Percentiles rank a stretch among this genome's conserved stretches.
phyloP scores from a whole-genome alignment of 1,140 invertebrate genomes.

The Temnothorax longispinosus region DNA sequence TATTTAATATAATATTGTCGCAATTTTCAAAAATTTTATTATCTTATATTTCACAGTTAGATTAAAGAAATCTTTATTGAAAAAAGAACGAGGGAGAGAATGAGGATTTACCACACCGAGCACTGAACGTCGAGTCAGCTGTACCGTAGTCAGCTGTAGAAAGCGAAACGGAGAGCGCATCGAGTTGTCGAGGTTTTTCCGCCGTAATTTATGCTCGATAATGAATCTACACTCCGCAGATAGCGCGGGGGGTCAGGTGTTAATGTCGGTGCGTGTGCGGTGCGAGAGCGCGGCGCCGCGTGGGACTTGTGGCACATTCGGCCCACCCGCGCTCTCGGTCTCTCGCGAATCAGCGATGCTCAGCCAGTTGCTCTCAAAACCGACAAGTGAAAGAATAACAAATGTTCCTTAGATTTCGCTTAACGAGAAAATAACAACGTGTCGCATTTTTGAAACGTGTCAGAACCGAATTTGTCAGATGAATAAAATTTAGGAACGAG shows the following conservation, averaged over 20 bases:
- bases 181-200: constrained; percentile 76
- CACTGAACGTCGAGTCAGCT: not conserved
- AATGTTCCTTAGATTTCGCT: not conserved
- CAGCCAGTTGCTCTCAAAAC: constrained; percentile 34
- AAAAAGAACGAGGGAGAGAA: not conserved
- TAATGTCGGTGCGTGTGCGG: constrained; percentile 81
- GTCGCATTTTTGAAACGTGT: not conserved
- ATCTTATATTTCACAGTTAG: not conserved
- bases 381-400: not conserved
- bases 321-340: constrained; percentile 77
- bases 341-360: constrained; percentile 69
- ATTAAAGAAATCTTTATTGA: not conserved
- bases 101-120: not conserved
- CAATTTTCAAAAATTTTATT: not conserved
- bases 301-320: constrained; percentile 78
- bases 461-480: not conserved
- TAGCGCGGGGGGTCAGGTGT: constrained; percentile 80
- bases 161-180: constrained; percentile 72
- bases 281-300: constrained; percentile 75
- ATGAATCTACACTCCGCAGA: constrained; percentile 80
- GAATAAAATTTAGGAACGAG: not conserved
- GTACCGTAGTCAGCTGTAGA: constrained; percentile 20
- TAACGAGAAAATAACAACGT: not conserved
- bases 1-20: not conserved
- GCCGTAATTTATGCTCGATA: constrained; percentile 81